These are phyloP conservation scores for Perizoma flavofasciatum DNA, from an alignment of 2,888 invertebrate species.

Conservation along the genomic window DNA sequence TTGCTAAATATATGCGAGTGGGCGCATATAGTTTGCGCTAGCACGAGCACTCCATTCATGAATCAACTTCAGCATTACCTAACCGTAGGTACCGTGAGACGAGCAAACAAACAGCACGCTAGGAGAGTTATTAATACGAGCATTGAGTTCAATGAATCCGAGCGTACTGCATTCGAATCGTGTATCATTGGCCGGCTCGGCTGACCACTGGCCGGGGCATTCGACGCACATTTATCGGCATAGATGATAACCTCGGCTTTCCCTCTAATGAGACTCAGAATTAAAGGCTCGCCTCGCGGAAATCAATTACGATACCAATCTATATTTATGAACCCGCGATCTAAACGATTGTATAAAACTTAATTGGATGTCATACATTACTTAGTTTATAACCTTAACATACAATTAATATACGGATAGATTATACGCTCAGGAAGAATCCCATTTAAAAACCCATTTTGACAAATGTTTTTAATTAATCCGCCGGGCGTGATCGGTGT, in stretches of 20 bases:
- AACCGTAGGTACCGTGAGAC: constrained; percentile 62
- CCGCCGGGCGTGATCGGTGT: constrained; percentile 67
- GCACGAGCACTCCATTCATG: constrained; percentile 76
- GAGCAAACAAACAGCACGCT: constrained; percentile 74
- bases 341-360: constrained; percentile 59
- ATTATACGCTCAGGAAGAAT: constrained; percentile 59
- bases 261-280: constrained; percentile 52
- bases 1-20: constrained; percentile 75
- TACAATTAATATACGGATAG: constrained; percentile 61
- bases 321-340: constrained; percentile 57
- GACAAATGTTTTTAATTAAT: constrained; percentile 78
- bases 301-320: constrained; percentile 62
- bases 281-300: constrained; percentile 53
- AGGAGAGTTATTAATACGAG: constrained; percentile 80
- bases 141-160: constrained; percentile 79
- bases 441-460: constrained; percentile 64
- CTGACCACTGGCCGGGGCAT: constrained; percentile 20
- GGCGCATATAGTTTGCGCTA: constrained; percentile 55
- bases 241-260: constrained; percentile 47
- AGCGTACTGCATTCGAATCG: constrained; percentile 66
- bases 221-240: constrained; percentile 55
- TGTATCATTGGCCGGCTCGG: constrained; percentile 53
- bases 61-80: constrained; percentile 82
- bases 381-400: constrained; percentile 62
- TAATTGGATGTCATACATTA: constrained; percentile 68